A percentile compares a stretch with the other conserved stretches of the same genome.
Evolutionary conservation across 53 echinoderm and acorn worm genomes (phyloP).

Genomic region (Holothuria scabra): DNA sequence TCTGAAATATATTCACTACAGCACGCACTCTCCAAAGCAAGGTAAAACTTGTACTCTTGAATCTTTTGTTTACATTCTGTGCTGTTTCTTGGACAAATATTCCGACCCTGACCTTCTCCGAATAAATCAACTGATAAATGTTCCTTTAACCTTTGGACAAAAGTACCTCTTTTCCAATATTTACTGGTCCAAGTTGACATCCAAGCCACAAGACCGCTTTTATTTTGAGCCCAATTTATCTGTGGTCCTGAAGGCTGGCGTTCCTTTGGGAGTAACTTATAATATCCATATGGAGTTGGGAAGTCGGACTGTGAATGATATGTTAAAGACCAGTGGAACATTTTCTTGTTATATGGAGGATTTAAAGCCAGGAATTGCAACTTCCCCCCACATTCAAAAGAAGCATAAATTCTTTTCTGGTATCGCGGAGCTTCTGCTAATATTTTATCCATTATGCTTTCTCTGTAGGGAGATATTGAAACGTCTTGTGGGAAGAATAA

Average conservation of each 20-base stretch:
- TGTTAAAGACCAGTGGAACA: conserved; percentile 28
- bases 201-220: conserved; percentile 1
- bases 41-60: conserved; percentile 1
- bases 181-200: conserved; percentile 1
- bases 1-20: conserved; percentile 23
- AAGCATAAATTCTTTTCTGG: conserved; percentile 32
- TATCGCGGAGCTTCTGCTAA: background rate
- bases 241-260: too few relatives aligned
- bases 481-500: conserved; percentile 31
- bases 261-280: background rate
- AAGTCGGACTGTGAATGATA: conserved; percentile 30
- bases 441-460: background rate
- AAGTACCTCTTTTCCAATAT: background rate
- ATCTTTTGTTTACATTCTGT: background rate
- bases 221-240: background rate
- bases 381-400: conserved; percentile 7
- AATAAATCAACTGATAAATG: background rate
- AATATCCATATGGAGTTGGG: conserved; percentile 1
- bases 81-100: conserved; percentile 7
- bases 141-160: background rate
- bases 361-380: background rate
- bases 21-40: conserved; percentile 14
- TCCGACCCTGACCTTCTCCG: background rate
- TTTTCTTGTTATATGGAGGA: background rate
- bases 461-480: background rate